Evolutionary conservation across 2,888 invertebrate species (phyloP), one percentile per base, ranked within the genome.

Genomic region (Perizoma flavofasciatum): DNA sequence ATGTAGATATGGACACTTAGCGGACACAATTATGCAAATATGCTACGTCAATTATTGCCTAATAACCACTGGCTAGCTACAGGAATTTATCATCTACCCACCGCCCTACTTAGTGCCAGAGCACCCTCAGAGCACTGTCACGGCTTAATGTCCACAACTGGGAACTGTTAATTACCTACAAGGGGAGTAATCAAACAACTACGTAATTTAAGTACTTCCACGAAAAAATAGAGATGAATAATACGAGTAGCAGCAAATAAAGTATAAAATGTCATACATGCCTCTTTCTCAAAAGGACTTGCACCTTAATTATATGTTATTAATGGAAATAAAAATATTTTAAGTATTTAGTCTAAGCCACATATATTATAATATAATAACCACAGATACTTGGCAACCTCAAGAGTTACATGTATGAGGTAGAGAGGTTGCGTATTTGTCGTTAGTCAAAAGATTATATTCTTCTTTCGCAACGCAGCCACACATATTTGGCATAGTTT

Each of bases 21-120:
- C 80, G 81, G 74, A 76, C 73, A 86, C 86, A 89, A 89, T 90
- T 90, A 91, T 90, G 90, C 85, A 90, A 91, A 90, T 90, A 82
- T 77, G 75, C 79, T 69, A 79, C 78, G 82, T 82, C 83, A 84
- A 86, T 89, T 88, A 90, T 86, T 86, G 83, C 79, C 82, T 82
- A 83, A 86, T 88, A 88, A 86, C 84, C 80, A 87, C 81, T 74
- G 78, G 79, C 83, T 87, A 85, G 86, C 81, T 78, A 77, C 79
- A 75, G 79, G 82, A 88, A 89, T 89, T 88, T 88, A 88, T 87
- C 73, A 76, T 71, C 69, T 69, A 66, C 68, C 71, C 57, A 61
- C 63, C 47, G 33, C 50, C 57, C 67, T 54, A 56, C 61, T 45
- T 45, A 58, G 43, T 34, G 46, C 55, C 3, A 48, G 64, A 65